Evolutionary conservation across 2,113 vertebrate genomes (phyloP).

Genomic region (Cololabis saira): DNA sequence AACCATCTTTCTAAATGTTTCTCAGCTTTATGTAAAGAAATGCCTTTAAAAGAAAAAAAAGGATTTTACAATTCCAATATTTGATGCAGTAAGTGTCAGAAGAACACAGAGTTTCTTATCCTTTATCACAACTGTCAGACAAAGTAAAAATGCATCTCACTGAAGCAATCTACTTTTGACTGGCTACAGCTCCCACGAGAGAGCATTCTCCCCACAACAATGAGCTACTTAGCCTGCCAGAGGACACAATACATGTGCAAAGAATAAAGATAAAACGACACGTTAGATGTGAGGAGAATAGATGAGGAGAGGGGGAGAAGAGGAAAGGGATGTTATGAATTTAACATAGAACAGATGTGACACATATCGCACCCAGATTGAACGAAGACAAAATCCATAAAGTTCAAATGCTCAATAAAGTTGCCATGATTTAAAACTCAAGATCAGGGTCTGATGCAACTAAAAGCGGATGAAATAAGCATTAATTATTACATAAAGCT

Average conservation of each 20-base stretch:
- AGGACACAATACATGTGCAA: slow-evolving; percentile 61
- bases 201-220: slow-evolving; percentile 64
- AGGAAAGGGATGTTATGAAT: slow-evolving; percentile 45
- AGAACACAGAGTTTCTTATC: slow-evolving; percentile 59
- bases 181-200: slow-evolving; percentile 63
- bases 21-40: slow-evolving; percentile 31
- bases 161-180: slow-evolving; percentile 66
- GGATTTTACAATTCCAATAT: slow-evolving; percentile 42
- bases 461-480: neutral
- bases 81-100: slow-evolving; percentile 56
- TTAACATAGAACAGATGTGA: slow-evolving; percentile 53
- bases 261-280: slow-evolving; percentile 63
- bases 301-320: slow-evolving; percentile 24
- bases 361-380: slow-evolving; percentile 20
- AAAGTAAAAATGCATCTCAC: slow-evolving; percentile 65
- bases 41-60: slow-evolving; percentile 14
- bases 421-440: neutral
- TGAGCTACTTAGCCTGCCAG: slow-evolving; percentile 76
- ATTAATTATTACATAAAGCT: no score
- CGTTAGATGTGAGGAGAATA: slow-evolving; percentile 44
- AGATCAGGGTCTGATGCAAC: slow-evolving; percentile 9
- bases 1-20: slow-evolving; percentile 33
- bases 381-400: slow-evolving; percentile 27
- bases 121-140: slow-evolving; percentile 62
- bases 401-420: slow-evolving; percentile 38